Evolutionary conservation across 1,140 invertebrate species (phyloP).

Genomic region (Heliconius hermathena): DNA sequence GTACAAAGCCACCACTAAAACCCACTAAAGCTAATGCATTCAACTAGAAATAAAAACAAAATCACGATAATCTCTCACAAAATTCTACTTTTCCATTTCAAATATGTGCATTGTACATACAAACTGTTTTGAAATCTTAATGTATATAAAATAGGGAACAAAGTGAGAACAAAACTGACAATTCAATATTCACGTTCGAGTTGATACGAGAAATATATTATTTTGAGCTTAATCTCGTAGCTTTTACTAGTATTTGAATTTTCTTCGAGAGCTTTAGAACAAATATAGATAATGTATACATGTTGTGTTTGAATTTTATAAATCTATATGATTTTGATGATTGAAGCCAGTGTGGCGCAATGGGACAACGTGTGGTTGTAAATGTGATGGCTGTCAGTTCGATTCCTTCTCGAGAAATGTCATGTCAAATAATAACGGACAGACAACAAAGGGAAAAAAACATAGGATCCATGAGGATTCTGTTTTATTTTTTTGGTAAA

Average conservation of each 20-base stretch:
- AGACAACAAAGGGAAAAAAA: too few species aligned
- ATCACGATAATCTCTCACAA: neutral
- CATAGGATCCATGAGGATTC: too few species aligned
- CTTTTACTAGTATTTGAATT: conserved; percentile 1
- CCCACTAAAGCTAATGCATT: neutral
- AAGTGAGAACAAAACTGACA: conserved; percentile 12
- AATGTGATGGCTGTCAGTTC: too few species aligned
- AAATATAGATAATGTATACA: neutral
- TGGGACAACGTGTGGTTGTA: neutral
- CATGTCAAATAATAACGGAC: too few species aligned
- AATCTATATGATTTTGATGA: neutral
- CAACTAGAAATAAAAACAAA: neutral
- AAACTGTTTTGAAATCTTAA: neutral
- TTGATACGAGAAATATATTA: conserved; percentile 11
- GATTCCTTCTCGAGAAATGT: too few species aligned
- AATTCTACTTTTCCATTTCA: neutral
- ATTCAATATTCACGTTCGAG: conserved; percentile 2
- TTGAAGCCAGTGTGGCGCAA: neutral
- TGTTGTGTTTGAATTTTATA: neutral
- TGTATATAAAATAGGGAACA: neutral
- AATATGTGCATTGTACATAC: neutral
- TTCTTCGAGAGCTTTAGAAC: neutral
- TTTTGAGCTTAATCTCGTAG: conserved; percentile 12
- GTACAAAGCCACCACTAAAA: neutral
- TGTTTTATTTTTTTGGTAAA: too few species aligned